Evolutionary conservation across 2,113 vertebrate genomes (phyloP), one percentile per base, ranked within the genome.

Genomic region (Protobothrops flavoviridis): DNA sequence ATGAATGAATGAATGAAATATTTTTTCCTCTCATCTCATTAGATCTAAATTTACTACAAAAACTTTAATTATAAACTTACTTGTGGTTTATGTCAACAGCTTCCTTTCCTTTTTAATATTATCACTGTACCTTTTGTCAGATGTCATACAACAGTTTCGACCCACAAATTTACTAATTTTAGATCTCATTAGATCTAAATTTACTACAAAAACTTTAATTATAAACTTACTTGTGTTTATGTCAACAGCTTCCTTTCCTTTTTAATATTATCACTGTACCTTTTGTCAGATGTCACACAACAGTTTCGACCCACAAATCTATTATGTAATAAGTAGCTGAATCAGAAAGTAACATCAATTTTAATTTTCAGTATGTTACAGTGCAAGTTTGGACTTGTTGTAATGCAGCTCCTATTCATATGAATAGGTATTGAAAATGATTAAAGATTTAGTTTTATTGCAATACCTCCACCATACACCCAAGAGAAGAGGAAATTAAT

Each of bases 401-500:
- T 64, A 90, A 53, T 90, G 59, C 12, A 33, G 2, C 88, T 95
- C 43, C 48, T 85, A 26, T 85, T 95, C 69, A 90, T 93, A 21
- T 81, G 87, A 92, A 86, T 93, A 93, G 94, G 91, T 39, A 52
- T 43, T 94, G 92, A 6, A 94, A 94, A 91, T 94, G 94, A 93
- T 59, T 95, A 69, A 4, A 39, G 61, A 87, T 93, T 94, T 85
- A 93, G 96, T 94, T 52, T 29, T 93, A 39, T 94, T 92, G 91
- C 81, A 93, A 23, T 89, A 20, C 93, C 95, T 96, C 96, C 94
- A 93, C 94, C 56, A 20, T 92, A 48, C 88, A 88, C 88, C 90
- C 89, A 87, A 94, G 92, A 89, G 90, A 87, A 95, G 94, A 85
- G 69, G 87, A 95, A 89, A 94, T 95, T 50, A 94, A 91, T 96